Evolutionary conservation across 2,113 vertebrate genomes (phyloP).

Genomic region (Microtus montanus): DNA sequence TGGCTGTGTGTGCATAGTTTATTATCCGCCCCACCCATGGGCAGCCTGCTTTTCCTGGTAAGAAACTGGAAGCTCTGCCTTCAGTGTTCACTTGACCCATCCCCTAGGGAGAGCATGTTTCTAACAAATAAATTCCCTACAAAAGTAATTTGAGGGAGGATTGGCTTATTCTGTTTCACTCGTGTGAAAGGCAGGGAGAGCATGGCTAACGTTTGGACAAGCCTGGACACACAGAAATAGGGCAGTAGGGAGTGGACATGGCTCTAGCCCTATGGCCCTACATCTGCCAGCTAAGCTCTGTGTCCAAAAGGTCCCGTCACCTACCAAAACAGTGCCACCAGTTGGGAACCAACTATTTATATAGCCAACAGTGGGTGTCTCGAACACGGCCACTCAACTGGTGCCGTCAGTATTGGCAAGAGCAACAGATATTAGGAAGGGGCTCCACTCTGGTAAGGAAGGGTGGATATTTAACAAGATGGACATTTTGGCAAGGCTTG

Average conservation of each 20-base stretch:
- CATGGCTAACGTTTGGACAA: background rate
- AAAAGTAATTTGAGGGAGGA: background rate
- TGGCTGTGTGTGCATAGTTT: background rate
- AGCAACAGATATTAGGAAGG: background rate
- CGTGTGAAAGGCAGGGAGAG: background rate
- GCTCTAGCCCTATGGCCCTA: background rate
- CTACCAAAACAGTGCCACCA: background rate
- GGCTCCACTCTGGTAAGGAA: background rate
- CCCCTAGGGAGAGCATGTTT: too few species aligned
- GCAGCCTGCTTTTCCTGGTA: background rate
- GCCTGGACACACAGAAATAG: background rate
- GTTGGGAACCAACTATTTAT: background rate
- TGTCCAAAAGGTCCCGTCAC: background rate
- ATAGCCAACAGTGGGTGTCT: background rate
- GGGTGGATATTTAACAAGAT: background rate
- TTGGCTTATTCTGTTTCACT: background rate
- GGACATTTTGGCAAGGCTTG: background rate
- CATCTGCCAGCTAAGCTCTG: background rate
- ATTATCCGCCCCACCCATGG: too few species aligned
- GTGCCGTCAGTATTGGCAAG: background rate
- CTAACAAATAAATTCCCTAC: background rate
- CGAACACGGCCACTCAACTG: background rate
- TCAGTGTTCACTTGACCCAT: background rate
- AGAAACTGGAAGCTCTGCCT: background rate
- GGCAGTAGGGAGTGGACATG: background rate